Evolutionary conservation across 2,888 invertebrate species (phyloP).

Genomic region (Meta bourneti): DNA sequence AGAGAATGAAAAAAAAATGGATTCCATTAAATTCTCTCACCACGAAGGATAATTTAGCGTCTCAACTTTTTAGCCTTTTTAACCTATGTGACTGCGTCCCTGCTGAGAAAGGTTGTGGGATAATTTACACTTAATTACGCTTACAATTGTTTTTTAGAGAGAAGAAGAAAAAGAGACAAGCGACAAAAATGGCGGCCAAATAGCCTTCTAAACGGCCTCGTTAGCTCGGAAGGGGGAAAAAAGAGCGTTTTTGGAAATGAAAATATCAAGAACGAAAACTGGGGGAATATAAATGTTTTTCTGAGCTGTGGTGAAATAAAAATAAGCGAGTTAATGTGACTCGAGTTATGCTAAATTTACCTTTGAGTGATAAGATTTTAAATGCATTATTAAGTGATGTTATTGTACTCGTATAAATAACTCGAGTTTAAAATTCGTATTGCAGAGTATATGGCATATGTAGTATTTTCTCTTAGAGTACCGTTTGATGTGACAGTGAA

Average conservation of each 20-base stretch:
- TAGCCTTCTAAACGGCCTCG: constrained; percentile 62
- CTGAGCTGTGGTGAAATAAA: not conserved
- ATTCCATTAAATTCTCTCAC: constrained; percentile 35
- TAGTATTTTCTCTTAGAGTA: no score
- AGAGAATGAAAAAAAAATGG: constrained; percentile 10
- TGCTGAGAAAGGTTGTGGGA: constrained; percentile 34
- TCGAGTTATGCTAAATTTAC: not conserved
- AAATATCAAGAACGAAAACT: not conserved
- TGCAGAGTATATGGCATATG: no score
- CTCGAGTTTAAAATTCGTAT: no score
- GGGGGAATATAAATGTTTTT: not conserved
- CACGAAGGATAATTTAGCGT: constrained; percentile 42
- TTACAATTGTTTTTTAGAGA: constrained; percentile 58
- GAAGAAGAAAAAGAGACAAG: constrained; percentile 8
- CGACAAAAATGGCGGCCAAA: constrained; percentile 8
- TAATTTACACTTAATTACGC: constrained; percentile 72
- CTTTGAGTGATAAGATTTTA: not conserved
- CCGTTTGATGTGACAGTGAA: no score
- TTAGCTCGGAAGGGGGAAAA: constrained; percentile 38
- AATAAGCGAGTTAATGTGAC: not conserved
- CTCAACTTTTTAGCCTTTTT: constrained; percentile 55
- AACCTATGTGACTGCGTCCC: constrained; percentile 39
- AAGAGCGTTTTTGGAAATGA: constrained; percentile 3
- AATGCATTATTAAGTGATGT: not conserved
- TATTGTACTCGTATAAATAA: no score